Percentiles rank a stretch among this genome's conserved stretches.
phyloP scores from a whole-genome alignment of 2,888 invertebrate genomes.

The Pollenia labialis region DNA sequence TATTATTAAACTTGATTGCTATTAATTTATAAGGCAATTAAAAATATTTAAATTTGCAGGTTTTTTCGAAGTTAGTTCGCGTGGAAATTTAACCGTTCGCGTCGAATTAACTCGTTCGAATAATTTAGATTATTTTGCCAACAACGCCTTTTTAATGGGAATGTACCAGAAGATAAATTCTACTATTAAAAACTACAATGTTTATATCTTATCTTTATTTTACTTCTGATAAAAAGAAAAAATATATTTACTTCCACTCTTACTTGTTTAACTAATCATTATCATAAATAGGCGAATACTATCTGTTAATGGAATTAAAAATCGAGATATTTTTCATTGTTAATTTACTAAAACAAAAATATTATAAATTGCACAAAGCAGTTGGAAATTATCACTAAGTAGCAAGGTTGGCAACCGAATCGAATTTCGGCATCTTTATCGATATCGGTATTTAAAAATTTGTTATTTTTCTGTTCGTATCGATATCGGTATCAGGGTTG shows the following conservation, averaged over 20 bases:
- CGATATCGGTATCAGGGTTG: too few species aligned
- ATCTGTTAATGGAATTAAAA: neutral
- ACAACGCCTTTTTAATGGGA: conserved; percentile 54
- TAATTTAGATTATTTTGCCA: conserved; percentile 47
- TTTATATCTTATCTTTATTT: conserved; percentile 59
- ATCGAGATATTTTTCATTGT: neutral
- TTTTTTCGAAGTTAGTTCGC: neutral
- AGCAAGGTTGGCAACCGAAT: too few species aligned
- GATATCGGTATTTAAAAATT: too few species aligned
- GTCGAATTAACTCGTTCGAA: conserved; percentile 52
- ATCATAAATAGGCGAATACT: neutral
- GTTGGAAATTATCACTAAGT: too few species aligned
- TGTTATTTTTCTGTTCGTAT: too few species aligned
- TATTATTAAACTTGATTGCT: neutral
- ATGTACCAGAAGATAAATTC: conserved; percentile 16
- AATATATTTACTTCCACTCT: neutral
- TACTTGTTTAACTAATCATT: neutral
- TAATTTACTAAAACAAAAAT: neutral
- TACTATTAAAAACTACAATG: conserved; percentile 2
- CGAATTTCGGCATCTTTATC: too few species aligned
- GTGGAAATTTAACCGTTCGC: conserved; percentile 20
- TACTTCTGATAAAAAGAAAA: neutral
- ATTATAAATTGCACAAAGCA: neutral
- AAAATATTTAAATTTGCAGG: neutral
- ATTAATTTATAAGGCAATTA: neutral